Evolutionary conservation across 1,140 invertebrate species (phyloP), one percentile per base, ranked within the genome.

Genomic region (Archivesica marissinica): DNA sequence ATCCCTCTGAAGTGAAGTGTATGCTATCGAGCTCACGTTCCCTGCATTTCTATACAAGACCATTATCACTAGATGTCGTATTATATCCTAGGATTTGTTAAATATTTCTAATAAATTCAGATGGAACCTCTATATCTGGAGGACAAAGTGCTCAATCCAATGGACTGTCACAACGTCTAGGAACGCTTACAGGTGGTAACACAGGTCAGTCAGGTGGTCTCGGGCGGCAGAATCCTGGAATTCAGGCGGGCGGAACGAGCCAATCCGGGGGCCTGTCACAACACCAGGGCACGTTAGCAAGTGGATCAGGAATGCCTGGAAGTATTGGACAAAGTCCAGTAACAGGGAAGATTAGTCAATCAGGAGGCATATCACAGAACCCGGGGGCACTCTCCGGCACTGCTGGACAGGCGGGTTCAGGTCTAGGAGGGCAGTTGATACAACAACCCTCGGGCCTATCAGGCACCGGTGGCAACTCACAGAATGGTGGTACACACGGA

Each of bases 401-500:
- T 0, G 66, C 38, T 28, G 41, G 66, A 3, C 66, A 70, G 15
- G 4, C 66, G 28, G 23, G 41, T 23, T 13, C 38, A 44, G 66
- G 66, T 47, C 28, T 70, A 41, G 66, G 66, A 0, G 66, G 66
- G 25, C 23, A 23, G 41, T 28, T 70, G n/a, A 28, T 70, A 2
- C 66, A 70, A 28, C 66, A 70, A 44, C 38, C 66, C 6, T 70
- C 66, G 13, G 66, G 66, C 25, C 38, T 70, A 7, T 38, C 66
- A 23, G 66, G 66, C 11, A 70, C 66, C 6, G 39, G 66, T 28
- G 66, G 66, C 23, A 66, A 39, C 41, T 15, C 30, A 13, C 66
- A 70, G 15, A 20, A 11, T 11, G 44, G 44, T 50, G 41, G 23
- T 4, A 64, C 30, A 2, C 59, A 64, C 13, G 30, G 20, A 6